These are phyloP conservation scores for Cryptops parisi DNA, from an alignment of 2,888 invertebrate species.

Conservation along the genomic window DNA sequence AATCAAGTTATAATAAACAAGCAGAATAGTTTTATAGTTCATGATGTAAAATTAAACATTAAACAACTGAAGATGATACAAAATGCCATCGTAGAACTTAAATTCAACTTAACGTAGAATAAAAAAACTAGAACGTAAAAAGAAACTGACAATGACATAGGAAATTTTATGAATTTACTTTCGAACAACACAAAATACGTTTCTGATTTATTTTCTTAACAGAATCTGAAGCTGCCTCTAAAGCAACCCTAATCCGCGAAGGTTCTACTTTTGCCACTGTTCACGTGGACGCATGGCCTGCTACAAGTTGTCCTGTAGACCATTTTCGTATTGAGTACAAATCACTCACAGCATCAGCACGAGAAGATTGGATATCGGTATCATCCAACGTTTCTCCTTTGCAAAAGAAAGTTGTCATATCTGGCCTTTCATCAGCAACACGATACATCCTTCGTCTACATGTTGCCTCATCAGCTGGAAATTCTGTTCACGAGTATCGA, in stretches of 20 bases:
- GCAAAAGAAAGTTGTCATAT: slow-evolving; percentile 3
- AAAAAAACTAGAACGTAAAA: background rate
- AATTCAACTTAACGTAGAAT: too few relatives aligned
- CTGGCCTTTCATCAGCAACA: background rate
- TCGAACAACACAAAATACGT: too few relatives aligned
- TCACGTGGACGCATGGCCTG: slow-evolving; percentile 7
- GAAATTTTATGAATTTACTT: too few relatives aligned
- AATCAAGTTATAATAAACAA: too few relatives aligned
- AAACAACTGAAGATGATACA: too few relatives aligned
- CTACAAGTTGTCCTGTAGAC: background rate
- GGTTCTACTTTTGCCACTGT: slow-evolving; percentile 6
- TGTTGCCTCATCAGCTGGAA: background rate
- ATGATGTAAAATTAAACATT: too few relatives aligned
- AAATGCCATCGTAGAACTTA: too few relatives aligned
- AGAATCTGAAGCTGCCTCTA: background rate
- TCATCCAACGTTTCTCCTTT: background rate
- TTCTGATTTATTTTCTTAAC: background rate
- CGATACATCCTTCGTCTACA: background rate
- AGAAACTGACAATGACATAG: background rate
- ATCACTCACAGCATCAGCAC: background rate
- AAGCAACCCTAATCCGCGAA: background rate
- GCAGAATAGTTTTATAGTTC: too few relatives aligned
- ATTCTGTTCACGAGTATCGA: background rate
- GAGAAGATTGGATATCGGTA: slow-evolving; percentile 1
- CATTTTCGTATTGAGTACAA: slow-evolving; percentile 1